Percentiles rank a stretch among this genome's conserved stretches.
These are phyloP conservation scores for Ophioninae sp. DNA, from an alignment of 2,888 invertebrate species.

Conservation along the genomic window DNA sequence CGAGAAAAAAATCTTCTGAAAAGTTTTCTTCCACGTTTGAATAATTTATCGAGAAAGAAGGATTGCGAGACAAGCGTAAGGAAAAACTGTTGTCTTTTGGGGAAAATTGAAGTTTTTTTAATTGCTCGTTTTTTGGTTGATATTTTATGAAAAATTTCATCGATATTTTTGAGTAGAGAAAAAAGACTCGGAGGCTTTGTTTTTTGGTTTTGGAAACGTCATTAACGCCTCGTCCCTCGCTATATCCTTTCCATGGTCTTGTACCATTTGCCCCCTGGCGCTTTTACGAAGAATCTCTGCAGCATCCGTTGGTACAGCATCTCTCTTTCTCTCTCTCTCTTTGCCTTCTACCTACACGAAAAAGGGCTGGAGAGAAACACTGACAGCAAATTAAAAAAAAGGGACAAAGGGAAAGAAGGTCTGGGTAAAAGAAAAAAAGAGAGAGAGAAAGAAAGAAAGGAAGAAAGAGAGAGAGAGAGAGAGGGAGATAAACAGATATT, in stretches of 20 bases:
- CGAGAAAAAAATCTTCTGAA: background rate
- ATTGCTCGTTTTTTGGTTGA: too few relatives aligned
- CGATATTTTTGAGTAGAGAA: background rate
- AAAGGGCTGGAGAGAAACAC: slow-evolving; percentile 45
- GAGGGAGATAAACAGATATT: background rate
- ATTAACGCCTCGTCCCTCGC: slow-evolving; percentile 70
- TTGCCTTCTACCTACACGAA: slow-evolving; percentile 40
- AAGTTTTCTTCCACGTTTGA: background rate
- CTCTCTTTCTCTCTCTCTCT: slow-evolving; percentile 13
- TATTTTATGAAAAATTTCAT: too few relatives aligned
- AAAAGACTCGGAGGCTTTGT: slow-evolving; percentile 59
- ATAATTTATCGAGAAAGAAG: background rate
- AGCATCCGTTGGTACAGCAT: slow-evolving; percentile 26
- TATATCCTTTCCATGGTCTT: slow-evolving; percentile 65
- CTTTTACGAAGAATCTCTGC: slow-evolving; percentile 71
- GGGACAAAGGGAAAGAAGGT: slow-evolving; percentile 53
- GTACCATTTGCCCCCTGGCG: slow-evolving; percentile 65
- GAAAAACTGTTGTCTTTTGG: too few relatives aligned
- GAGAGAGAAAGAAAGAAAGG: slow-evolving; percentile 76
- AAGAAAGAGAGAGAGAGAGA: slow-evolving; percentile 62
- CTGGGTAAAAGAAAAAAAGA: slow-evolving; percentile 49
- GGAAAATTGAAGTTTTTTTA: too few relatives aligned
- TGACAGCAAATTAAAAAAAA: slow-evolving; percentile 36
- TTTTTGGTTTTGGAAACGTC: slow-evolving; percentile 73
- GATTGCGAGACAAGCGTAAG: too few relatives aligned